Base-by-base conservation (phyloP, 2,888 invertebrate species). In the Lasioglossum morio region DNA sequence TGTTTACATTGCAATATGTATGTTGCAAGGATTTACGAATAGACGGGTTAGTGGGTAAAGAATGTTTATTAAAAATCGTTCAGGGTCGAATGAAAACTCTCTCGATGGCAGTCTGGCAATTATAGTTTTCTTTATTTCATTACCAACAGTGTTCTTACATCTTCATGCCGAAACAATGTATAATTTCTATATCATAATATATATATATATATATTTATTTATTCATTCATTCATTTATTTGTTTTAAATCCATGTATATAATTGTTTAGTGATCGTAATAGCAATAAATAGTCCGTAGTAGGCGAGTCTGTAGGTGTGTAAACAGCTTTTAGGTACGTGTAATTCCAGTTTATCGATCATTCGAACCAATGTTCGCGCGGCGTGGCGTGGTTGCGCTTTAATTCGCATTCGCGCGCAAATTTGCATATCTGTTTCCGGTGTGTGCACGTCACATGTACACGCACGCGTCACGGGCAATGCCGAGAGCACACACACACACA, bases 81-180 rank as follows among this genome's bases (percentile, higher is more conserved):
- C 16, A 7, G 2, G 69, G 4, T 70, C n/a, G 40, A 37, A 66
- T 30, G 30, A 66, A 69, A 16, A 53, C n/a, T 27, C 48, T 46
- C 12, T 8, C 40, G 19, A 14, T 72, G 76, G 69, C 82, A 83
- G 72, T 80, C 82, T 91, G 92, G 93, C 93, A 93, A 93, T 92
- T 93, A 93, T 93, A 93, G 92, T 93, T 92, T 92, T 92, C 89
- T 93, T 93, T 93, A 93, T 94, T 94, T 92, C 93, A 92, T 93
- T 92, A 93, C 92, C 93, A 93, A 93, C 93, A 93, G 91, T 93
- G 89, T 93, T 91, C 87, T 93, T 93, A 93, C 93, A 93, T 92
- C 84, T 72, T 79, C 88, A 93, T 92, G 93, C 91, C 91, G 93
- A 93, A 93, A 93, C 93, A 93, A 92, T 92, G 90, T 93, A 93